Percentiles rank a stretch among this genome's conserved stretches.
Evolutionary conservation across 2,797 vertebrate species (phyloP).

Genomic region (Cossypha caffra): DNA sequence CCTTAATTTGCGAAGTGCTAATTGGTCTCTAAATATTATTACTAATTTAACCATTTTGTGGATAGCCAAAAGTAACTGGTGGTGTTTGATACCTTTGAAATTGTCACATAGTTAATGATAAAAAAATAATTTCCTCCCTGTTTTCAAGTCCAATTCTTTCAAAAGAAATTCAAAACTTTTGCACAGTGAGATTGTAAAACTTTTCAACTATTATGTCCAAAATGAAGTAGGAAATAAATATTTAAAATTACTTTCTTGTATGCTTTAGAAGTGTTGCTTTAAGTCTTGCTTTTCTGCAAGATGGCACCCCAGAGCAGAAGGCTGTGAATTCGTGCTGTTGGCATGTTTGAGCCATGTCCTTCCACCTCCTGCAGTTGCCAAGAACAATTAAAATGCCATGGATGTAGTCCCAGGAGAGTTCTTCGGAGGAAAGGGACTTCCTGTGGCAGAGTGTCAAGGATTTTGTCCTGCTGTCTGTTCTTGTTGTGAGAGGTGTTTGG

Average conservation of each 20-base stretch:
- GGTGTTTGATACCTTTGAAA: not conserved
- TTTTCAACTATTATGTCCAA: not conserved
- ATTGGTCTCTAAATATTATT: not conserved
- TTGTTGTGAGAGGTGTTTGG: not conserved
- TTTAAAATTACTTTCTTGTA: not conserved
- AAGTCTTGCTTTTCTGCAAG: not conserved
- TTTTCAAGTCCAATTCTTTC: not conserved
- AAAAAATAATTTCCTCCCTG: not conserved
- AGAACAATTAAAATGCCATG: not conserved
- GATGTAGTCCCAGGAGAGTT: not conserved
- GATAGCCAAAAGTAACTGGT: not conserved
- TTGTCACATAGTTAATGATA: not conserved
- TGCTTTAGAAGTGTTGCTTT: not conserved
- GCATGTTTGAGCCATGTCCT: not conserved
- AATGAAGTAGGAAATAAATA: not conserved
- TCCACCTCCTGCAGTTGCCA: not conserved
- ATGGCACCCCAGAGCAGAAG: not conserved
- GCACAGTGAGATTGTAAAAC: not conserved
- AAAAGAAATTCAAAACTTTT: not conserved
- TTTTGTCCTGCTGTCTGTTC: not conserved
- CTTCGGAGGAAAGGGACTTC: not conserved
- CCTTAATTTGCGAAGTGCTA: not conserved
- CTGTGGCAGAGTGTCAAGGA: not conserved
- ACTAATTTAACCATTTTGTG: not conserved
- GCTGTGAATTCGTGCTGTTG: not conserved